Conservation (phyloP, 1,140 invertebrate genomes). For the Zaprionus ornatus region DNA sequence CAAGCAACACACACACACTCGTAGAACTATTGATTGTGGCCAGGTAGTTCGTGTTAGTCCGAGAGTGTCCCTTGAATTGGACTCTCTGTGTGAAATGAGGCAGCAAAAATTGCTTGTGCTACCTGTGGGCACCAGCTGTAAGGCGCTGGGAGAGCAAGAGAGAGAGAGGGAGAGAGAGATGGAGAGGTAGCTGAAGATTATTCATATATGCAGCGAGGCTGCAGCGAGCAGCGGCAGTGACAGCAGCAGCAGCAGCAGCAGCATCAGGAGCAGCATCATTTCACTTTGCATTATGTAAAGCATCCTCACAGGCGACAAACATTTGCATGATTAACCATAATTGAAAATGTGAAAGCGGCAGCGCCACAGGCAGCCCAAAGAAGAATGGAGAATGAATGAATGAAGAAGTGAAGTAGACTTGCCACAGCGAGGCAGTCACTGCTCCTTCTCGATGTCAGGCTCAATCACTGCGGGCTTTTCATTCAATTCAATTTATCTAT, state of each 20-base stretch:
- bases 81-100: slow-evolving; percentile 65
- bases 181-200: slow-evolving; percentile 67
- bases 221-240: slow-evolving; percentile 17
- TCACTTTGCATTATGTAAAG: slow-evolving; percentile 81
- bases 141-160: not conserved
- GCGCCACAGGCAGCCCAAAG: slow-evolving; percentile 12
- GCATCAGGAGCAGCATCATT: slow-evolving; percentile 56
- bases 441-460: not conserved
- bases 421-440: not conserved
- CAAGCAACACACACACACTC: slow-evolving; percentile 1
- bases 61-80: slow-evolving; percentile 45
- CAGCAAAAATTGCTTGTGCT: slow-evolving; percentile 78
- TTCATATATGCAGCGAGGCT: slow-evolving; percentile 68
- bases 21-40: slow-evolving; percentile 17
- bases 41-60: slow-evolving; percentile 34
- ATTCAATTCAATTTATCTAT: slow-evolving; percentile 78
- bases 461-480: slow-evolving; percentile 66
- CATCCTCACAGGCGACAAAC: slow-evolving; percentile 79
- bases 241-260: slow-evolving; percentile 49
- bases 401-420: not conserved
- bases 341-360: slow-evolving; percentile 71
- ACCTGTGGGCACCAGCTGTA: slow-evolving; percentile 53
- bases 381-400: not conserved
- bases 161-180: not conserved
- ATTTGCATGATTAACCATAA: slow-evolving; percentile 82